Evolutionary conservation across 2,797 vertebrate genomes (phyloP), one percentile per base, ranked within the genome.

Genomic region (Amblyraja radiata): DNA sequence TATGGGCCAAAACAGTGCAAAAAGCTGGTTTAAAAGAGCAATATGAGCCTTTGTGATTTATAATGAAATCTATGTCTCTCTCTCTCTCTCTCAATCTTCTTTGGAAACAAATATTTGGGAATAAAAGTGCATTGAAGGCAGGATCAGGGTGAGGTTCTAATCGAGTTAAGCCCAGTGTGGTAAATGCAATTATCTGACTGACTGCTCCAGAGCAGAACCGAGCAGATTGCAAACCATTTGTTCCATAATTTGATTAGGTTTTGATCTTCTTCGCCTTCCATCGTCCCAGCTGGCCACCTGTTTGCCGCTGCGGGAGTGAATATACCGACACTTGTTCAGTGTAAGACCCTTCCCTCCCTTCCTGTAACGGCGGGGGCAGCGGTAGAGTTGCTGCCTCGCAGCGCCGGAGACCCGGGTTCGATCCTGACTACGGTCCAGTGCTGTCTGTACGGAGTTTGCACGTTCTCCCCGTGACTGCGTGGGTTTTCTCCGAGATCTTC

Each of bases 181-280:
- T 39, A 76, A 91, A 92, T 92, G 21, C 54, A 73, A 73, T 92
- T 74, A 92, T 23, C 90, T 74, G 90, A 92, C 54, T 92, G 46
- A 92, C 39, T 74, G 68, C 71, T 73, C 11, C 68, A 54, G 25
- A 74, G 32, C 65, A 92, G 90, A 54, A 21, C 0, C 36, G n/a
- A 74, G 68, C 90, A 76, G 90, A 92, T 92, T 92, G 71, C 36
- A 54, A 92, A 92, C 90, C 90, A 73, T 92, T 92, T 76, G 71
- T 36, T 73, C 73, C 9, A 23, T 73, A 92, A 92, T 92, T 74
- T 54, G 90, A 74, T 91, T 90, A 73, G 68, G 46, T 71, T 90
- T 68, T 90, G 86, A 25, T 73, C 39, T 73, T 28, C 23, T 73
- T 28, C 23, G 46, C 46, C 23, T 92, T 36, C 54, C 39, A 13